phyloP scores from a whole-genome alignment of 2,888 invertebrate species.

The Petrophora chlorosata region DNA sequence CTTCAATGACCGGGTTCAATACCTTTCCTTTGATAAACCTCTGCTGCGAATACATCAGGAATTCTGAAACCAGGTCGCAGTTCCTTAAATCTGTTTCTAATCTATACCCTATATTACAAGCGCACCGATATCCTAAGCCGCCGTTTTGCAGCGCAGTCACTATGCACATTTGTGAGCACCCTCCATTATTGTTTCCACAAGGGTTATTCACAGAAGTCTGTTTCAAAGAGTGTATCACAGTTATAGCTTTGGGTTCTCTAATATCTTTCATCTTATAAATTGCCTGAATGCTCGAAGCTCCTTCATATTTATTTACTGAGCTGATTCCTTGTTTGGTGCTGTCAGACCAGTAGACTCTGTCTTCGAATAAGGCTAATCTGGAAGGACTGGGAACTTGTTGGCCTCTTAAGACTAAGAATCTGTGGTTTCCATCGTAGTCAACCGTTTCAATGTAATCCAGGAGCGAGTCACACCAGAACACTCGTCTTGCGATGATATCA shows the following conservation, averaged over 20 bases:
- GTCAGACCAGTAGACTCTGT: conserved; percentile 95
- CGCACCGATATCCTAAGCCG: conserved; percentile 94
- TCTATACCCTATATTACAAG: conserved; percentile 94
- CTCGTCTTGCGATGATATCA: conserved; percentile 93
- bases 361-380: conserved; percentile 92
- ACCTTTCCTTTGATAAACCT: conserved; percentile 97
- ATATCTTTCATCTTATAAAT: conserved; percentile 92
- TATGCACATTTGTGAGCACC: conserved; percentile 97
- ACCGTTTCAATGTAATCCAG: conserved; percentile 98
- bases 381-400: conserved; percentile 94
- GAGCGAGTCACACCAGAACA: conserved; percentile 98
- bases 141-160: conserved; percentile 90
- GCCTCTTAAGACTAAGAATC: conserved; percentile 91
- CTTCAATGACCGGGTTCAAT: conserved; percentile 92
- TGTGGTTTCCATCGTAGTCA: conserved; percentile 94
- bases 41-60: conserved; percentile 97
- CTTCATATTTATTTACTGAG: conserved; percentile 93
- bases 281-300: conserved; percentile 89
- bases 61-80: conserved; percentile 92
- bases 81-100: conserved; percentile 89
- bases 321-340: conserved; percentile 94
- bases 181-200: conserved; percentile 93
- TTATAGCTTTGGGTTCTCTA: conserved; percentile 92
- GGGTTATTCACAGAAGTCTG: conserved; percentile 91
- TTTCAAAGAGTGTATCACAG: conserved; percentile 90